A percentile compares a stretch with the other conserved stretches of the same genome.
phyloP scores from a whole-genome alignment of 2,888 invertebrate species.

The Asteroscopus sphinx region DNA sequence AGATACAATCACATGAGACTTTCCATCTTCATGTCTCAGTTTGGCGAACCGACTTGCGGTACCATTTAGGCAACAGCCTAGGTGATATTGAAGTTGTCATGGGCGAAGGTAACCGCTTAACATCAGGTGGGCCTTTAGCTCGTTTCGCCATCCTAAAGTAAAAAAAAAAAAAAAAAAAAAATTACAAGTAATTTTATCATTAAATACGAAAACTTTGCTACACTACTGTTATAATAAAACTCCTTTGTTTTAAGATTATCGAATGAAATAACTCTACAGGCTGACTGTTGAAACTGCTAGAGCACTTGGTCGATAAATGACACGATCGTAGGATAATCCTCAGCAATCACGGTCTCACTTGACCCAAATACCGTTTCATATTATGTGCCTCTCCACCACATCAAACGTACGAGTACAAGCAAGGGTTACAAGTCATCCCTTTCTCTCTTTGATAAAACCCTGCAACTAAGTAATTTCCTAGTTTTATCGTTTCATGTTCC shows the following conservation, averaged over 20 bases:
- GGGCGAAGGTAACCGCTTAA: too few relatives aligned
- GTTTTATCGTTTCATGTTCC: slow-evolving; percentile 30
- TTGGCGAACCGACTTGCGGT: too few relatives aligned
- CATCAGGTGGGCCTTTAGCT: too few relatives aligned
- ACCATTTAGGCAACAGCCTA: too few relatives aligned
- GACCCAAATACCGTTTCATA: slow-evolving; percentile 58
- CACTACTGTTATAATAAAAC: not conserved
- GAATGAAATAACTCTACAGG: slow-evolving; percentile 19
- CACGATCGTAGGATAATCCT: slow-evolving; percentile 50
- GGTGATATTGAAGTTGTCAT: too few relatives aligned
- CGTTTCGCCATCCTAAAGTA: too few relatives aligned
- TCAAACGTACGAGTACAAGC: slow-evolving; percentile 33
- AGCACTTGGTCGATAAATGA: slow-evolving; percentile 33
- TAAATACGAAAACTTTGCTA: not conserved
- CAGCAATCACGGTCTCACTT: slow-evolving; percentile 50
- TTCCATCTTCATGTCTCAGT: too few relatives aligned
- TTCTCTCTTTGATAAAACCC: slow-evolving; percentile 29
- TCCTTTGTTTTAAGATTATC: slow-evolving; percentile 1
- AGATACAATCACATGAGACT: too few relatives aligned
- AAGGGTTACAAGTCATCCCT: slow-evolving; percentile 37
- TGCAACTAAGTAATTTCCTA: slow-evolving; percentile 17
- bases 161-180: too few relatives aligned
- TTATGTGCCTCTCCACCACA: slow-evolving; percentile 39
- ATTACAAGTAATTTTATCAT: too few relatives aligned
- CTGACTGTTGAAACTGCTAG: slow-evolving; percentile 12